Evolutionary conservation across 1,140 invertebrate species (phyloP).

Genomic region (Globodera rostochiensis): DNA sequence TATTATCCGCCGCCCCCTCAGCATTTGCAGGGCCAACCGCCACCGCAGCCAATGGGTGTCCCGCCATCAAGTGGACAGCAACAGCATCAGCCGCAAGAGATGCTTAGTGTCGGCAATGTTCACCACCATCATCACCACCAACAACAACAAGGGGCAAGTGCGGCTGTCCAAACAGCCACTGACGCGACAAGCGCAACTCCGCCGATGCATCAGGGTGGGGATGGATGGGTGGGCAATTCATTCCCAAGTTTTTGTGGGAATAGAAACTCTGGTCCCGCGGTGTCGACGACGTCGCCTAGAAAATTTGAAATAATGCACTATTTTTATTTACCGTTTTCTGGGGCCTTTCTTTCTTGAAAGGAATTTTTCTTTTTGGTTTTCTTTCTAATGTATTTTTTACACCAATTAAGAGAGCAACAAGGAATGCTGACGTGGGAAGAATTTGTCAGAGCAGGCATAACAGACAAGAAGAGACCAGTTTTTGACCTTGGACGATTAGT

Average conservation of each 20-base stretch:
- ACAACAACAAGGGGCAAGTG: too few species aligned
- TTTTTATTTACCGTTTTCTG: too few species aligned
- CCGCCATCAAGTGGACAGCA: constrained; percentile 24
- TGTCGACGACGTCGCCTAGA: too few species aligned
- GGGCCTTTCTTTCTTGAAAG: too few species aligned
- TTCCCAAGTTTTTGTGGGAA: too few species aligned
- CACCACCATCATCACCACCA: constrained; percentile 3
- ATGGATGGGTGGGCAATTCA: neutral
- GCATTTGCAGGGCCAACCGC: constrained; percentile 22
- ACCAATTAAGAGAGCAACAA: constrained; percentile 5
- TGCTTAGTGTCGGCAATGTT: neutral
- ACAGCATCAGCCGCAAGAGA: neutral
- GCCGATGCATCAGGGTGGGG: constrained; percentile 29
- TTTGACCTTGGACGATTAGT: too few species aligned
- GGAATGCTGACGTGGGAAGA: constrained; percentile 4
- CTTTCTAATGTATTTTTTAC: neutral
- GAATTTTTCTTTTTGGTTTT: too few species aligned
- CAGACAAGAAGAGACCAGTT: neutral
- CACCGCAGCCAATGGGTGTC: constrained; percentile 5
- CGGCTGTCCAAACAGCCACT: neutral
- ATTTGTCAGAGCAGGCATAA: neutral
- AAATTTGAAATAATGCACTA: too few species aligned
- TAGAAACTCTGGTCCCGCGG: too few species aligned
- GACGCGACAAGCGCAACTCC: constrained; percentile 29
- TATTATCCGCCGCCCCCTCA: constrained; percentile 33